These are phyloP conservation scores for Oceanites oceanicus DNA, from an alignment of 2,113 vertebrate genomes.

Conservation along the genomic window DNA sequence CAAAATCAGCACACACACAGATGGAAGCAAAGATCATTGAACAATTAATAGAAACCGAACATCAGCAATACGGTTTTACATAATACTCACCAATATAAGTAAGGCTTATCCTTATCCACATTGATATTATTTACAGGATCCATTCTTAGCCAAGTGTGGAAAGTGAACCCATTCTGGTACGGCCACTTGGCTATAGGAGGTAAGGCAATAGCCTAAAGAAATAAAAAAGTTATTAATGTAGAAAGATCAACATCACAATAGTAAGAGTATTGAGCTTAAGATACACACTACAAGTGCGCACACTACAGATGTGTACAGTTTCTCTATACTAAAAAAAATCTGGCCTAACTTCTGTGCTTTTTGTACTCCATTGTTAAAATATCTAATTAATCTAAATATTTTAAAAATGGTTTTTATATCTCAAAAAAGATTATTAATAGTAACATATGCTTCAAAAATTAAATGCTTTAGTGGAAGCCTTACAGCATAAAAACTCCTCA, in stretches of 20 bases:
- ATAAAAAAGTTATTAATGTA: background rate
- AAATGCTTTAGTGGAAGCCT: background rate
- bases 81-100: constrained; percentile 92
- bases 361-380: background rate
- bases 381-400: background rate
- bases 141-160: constrained; percentile 98
- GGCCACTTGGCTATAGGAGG: constrained; percentile 98
- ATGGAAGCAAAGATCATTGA: background rate
- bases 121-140: constrained; percentile 99
- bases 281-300: background rate
- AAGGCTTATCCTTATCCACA: constrained; percentile 98
- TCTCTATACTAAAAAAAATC: background rate
- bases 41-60: background rate
- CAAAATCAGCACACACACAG: background rate
- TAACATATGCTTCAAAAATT: background rate
- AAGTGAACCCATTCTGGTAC: constrained; percentile 97
- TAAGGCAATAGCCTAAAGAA: constrained; percentile 91
- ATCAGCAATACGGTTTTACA: background rate
- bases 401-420: background rate
- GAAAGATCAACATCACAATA: background rate
- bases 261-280: background rate
- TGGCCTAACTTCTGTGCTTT: background rate
- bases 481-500: background rate
- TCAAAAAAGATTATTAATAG: background rate
- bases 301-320: background rate